Evolutionary conservation across 2,797 vertebrate species (phyloP).

Genomic region (Sebastes itinus): DNA sequence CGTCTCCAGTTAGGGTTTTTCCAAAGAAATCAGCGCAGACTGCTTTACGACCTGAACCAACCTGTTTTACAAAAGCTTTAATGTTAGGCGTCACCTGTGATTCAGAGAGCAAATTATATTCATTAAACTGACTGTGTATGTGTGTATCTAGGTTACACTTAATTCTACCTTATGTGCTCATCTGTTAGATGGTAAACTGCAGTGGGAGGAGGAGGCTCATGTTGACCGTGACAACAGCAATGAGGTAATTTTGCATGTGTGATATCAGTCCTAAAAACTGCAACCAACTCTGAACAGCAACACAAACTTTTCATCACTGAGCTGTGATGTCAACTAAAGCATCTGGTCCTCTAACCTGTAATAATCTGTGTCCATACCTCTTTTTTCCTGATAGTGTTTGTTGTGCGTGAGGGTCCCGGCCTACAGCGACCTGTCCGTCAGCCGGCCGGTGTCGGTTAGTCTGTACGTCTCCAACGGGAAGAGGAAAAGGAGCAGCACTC

Average conservation of each 20-base stretch:
- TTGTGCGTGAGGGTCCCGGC: slow-evolving; percentile 87
- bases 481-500: slow-evolving; percentile 91
- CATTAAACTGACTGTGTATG: not conserved
- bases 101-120: not conserved
- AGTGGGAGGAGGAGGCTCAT: slow-evolving; percentile 92
- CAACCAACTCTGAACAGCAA: not conserved
- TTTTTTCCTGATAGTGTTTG: slow-evolving; percentile 75
- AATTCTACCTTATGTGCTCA: slow-evolving; percentile 5
- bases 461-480: slow-evolving; percentile 93
- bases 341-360: not conserved
- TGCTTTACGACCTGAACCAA: not conserved
- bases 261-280: not conserved
- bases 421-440: slow-evolving; percentile 87
- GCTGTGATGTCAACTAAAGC: not conserved
- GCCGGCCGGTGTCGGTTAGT: slow-evolving; percentile 86
- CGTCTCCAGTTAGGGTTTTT: not conserved
- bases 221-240: slow-evolving; percentile 90
- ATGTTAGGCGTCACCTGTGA: not conserved
- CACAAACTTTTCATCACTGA: not conserved
- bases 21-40: not conserved
- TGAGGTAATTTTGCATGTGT: slow-evolving; percentile 79
- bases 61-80: not conserved
- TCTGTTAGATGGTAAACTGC: slow-evolving; percentile 89
- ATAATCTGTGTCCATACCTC: not conserved
- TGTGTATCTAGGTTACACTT: not conserved